Evolutionary conservation across 2,888 invertebrate genomes (phyloP).

Genomic region (Lingula anatina): DNA sequence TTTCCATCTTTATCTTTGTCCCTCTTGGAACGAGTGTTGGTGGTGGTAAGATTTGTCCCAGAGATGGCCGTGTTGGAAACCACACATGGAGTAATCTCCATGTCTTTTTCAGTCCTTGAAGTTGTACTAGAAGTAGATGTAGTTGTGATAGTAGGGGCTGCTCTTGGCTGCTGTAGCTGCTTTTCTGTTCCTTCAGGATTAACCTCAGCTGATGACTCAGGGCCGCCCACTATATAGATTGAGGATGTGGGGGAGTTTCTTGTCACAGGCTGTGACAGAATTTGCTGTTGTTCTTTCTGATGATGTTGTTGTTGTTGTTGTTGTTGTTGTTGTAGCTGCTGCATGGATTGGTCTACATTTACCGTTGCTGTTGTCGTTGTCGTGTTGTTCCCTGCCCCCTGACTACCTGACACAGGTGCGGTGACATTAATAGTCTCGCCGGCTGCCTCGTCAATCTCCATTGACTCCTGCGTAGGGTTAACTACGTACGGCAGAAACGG

Average conservation of each 20-base stretch:
- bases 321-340: no score
- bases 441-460: constrained; percentile 1
- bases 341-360: no score
- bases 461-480: constrained; percentile 34
- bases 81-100: neutral
- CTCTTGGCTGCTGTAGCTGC: no score
- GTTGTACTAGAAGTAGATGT: constrained; percentile 28
- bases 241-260: no score
- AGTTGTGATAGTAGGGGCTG: constrained; percentile 7
- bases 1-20: constrained; percentile 12
- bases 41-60: no score
- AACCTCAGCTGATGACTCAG: no score
- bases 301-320: no score
- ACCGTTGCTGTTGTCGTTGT: constrained; percentile 2
- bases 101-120: neutral
- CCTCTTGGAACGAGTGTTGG: neutral
- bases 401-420: neutral
- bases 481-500: constrained; percentile 51
- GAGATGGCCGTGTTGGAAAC: neutral
- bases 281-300: no score
- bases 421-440: neutral
- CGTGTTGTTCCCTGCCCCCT: constrained; percentile 4
- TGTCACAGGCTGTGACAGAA: no score
- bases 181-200: no score
- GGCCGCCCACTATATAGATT: no score